These are phyloP conservation scores for Loris lydekkerianus DNA, from an alignment of 2,797 vertebrate genomes.

Conservation along the genomic window DNA sequence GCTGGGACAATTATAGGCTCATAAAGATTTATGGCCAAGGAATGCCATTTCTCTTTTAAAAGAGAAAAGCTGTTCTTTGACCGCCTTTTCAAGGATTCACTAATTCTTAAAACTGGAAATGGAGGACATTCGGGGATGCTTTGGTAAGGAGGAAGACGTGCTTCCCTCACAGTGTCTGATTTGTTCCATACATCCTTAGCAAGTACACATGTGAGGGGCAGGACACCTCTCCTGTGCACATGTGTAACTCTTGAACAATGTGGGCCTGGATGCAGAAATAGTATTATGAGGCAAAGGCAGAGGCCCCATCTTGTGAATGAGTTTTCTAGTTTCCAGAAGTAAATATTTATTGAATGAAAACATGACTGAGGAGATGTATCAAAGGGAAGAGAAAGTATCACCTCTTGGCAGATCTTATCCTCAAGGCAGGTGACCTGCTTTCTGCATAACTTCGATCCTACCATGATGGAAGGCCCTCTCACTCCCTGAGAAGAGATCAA, in stretches of 20 bases:
- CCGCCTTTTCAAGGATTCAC: not conserved
- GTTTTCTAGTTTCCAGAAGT: not conserved
- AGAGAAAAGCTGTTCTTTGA: not conserved
- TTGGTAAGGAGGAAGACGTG: not conserved
- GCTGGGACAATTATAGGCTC: too few species aligned
- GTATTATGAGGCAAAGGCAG: not conserved
- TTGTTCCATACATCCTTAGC: not conserved
- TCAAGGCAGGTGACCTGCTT: not conserved
- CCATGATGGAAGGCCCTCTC: not conserved
- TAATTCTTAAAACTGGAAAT: not conserved
- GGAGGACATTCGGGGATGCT: not conserved
- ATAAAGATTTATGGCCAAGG: not conserved
- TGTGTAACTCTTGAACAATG: not conserved
- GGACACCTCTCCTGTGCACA: not conserved
- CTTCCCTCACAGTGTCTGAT: not conserved
- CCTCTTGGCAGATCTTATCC: not conserved
- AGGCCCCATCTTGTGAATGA: not conserved
- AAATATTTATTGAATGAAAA: not conserved
- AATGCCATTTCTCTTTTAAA: not conserved
- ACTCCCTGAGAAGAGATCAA: not conserved
- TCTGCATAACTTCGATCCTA: not conserved
- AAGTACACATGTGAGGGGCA: not conserved
- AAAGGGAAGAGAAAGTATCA: not conserved
- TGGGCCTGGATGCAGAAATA: too few species aligned
- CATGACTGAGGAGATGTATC: not conserved